phyloP scores from a whole-genome alignment of 2,888 invertebrate genomes.

The Drosophila engyochracea region DNA sequence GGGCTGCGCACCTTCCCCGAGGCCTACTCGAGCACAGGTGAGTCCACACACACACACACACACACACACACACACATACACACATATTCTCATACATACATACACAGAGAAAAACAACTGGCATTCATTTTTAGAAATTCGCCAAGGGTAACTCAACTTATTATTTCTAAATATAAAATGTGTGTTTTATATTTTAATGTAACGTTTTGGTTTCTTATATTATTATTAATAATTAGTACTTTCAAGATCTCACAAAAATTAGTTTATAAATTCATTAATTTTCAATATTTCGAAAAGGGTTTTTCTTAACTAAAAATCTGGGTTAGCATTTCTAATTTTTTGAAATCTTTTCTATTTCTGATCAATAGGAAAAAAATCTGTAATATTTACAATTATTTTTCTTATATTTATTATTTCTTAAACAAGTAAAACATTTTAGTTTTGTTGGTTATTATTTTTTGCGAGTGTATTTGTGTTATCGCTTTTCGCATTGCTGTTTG shows the following conservation, averaged over 20 bases:
- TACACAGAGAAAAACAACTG: background rate
- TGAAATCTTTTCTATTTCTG: background rate
- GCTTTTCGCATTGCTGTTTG: constrained; percentile 15
- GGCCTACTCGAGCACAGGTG: constrained; percentile 85
- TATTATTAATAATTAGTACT: background rate
- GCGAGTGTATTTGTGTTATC: constrained; percentile 5
- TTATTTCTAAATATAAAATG: too few species aligned
- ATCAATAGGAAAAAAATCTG: fast-evolving
- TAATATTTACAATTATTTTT: background rate
- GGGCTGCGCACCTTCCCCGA: constrained; percentile 85
- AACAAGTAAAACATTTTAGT: background rate
- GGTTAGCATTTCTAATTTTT: background rate
- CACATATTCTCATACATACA: background rate
- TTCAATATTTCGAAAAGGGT: background rate
- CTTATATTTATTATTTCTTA: background rate
- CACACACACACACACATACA: background rate
- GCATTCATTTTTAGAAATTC: background rate
- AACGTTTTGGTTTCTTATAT: background rate
- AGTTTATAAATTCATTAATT: background rate
- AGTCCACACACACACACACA: constrained; percentile 12
- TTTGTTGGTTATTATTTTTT: background rate
- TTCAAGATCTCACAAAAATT: background rate
- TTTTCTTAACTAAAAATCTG: background rate
- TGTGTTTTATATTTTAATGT: background rate
- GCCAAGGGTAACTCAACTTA: too few species aligned